Percentiles rank a stretch among this genome's conserved stretches.
These are phyloP conservation scores for Tautogolabrus adspersus DNA, from an alignment of 2,113 vertebrate genomes.

Conservation along the genomic window DNA sequence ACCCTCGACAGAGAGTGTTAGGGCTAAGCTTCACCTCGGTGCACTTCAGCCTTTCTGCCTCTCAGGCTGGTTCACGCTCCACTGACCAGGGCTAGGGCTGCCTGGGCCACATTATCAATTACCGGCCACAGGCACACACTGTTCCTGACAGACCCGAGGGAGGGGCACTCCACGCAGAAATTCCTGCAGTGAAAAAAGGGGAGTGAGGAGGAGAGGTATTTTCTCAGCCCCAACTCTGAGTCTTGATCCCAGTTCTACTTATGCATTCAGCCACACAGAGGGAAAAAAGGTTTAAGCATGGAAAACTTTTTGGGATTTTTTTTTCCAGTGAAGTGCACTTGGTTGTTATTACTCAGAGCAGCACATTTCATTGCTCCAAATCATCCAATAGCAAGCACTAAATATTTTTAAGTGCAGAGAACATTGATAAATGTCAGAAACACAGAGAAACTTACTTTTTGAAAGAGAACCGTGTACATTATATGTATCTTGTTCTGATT, in stretches of 20 bases:
- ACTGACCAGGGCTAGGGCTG: conserved; percentile 72
- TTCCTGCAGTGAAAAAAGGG: conserved; percentile 58
- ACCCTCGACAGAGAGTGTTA: conserved; percentile 58
- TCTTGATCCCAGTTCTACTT: conserved; percentile 16
- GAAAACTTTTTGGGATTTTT: background rate
- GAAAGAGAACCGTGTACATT: too few species aligned
- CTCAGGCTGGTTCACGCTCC: conserved; percentile 78
- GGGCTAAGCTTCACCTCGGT: conserved; percentile 71
- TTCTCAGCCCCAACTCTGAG: conserved; percentile 11
- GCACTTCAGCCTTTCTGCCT: conserved; percentile 75
- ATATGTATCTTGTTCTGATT: too few species aligned
- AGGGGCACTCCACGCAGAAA: conserved; percentile 65
- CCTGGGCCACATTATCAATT: conserved; percentile 82
- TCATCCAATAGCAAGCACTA: too few species aligned
- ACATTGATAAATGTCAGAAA: too few species aligned
- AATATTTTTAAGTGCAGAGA: too few species aligned
- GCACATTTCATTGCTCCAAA: background rate
- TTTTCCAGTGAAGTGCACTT: conserved; percentile 3
- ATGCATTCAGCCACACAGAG: conserved; percentile 6
- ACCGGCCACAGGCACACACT: conserved; percentile 77
- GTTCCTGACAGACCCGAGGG: conserved; percentile 76
- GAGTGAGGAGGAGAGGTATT: conserved; percentile 33
- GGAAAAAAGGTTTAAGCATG: background rate
- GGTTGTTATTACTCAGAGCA: too few species aligned
- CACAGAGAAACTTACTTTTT: too few species aligned